phyloP scores from a whole-genome alignment of 2,113 vertebrate species.

The Helogale parvula region DNA sequence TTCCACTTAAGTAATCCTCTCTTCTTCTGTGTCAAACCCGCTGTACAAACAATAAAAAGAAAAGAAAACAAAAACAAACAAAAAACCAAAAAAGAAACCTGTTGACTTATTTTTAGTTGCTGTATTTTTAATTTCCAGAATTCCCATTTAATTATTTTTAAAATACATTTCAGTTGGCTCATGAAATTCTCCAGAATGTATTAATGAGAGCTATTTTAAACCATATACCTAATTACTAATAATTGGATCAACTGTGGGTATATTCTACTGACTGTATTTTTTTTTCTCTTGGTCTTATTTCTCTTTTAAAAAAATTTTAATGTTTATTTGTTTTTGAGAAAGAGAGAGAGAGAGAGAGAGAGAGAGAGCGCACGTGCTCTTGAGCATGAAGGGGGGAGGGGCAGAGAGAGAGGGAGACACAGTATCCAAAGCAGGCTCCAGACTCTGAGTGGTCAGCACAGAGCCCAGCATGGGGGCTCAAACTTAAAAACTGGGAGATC shows the following conservation, averaged over 20 bases:
- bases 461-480: too few species aligned
- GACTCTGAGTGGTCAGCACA: too few species aligned
- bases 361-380: too few species aligned
- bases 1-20: background rate
- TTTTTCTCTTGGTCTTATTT: background rate
- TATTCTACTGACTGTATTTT: background rate
- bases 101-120: background rate
- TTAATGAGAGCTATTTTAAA: background rate
- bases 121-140: constrained; percentile 1
- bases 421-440: too few species aligned
- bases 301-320: too few species aligned
- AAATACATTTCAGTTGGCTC: background rate
- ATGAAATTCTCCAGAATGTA: background rate
- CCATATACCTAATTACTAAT: background rate
- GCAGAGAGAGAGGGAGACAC: too few species aligned
- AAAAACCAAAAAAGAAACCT: background rate
- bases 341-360: too few species aligned
- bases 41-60: background rate
- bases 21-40: background rate
- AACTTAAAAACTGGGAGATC: too few species aligned
- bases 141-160: background rate
- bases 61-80: background rate
- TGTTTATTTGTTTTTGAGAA: too few species aligned
- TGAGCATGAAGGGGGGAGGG: too few species aligned
- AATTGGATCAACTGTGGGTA: background rate